Base-by-base conservation (phyloP, 2,888 invertebrate species). In the Sphaerophoria rueppellii region DNA sequence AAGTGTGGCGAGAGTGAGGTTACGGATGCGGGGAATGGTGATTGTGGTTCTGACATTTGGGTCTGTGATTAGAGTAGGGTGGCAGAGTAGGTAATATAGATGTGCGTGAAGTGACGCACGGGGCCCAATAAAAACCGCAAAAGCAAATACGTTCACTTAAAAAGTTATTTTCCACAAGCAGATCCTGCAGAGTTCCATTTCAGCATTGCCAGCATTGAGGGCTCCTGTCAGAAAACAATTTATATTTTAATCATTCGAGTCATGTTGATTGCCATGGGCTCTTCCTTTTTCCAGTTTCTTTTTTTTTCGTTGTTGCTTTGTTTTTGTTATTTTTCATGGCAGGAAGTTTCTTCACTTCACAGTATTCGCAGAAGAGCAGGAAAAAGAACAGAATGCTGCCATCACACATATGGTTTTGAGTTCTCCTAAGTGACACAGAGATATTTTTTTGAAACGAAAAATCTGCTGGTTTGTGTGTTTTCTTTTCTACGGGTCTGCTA, bases 231-330 rank as follows among this genome's bases (percentile, higher is more conserved):
- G 63, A 70, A 77, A 82, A 82, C 69, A 83, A 83, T 83, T 76
- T 79, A 83, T 83, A 79, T 83, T 83, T 83, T 83, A 79, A 83
- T 83, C 83, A 83, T 83, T 83, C 67, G 61, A 79, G 79, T 83
- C 79, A 83, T 79, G 83, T 75, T 83, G 83, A 79, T 83, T 83
- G 83, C 83, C 75, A 72, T 72, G 72, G 75, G 75, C 69, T 75
- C 48, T 78, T 75, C 72, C 57, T 78, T 72, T 67, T 67, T 43
- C 12, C 12, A 9, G 40, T 43, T 43, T 43, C 12, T 43, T 43
- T 7, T 43, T 43, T 43, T 43, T 12, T 43, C 3, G 50, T 65
- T 67, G 32, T 50, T 65, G 40, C 46, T 48, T 70, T 24, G 24
- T 24, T 24, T 24, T 24, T 24, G 24, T 24, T 24, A 24, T 24